These are phyloP conservation scores for Labeo catla DNA, from an alignment of 2,113 vertebrate genomes.

Conservation along the genomic window DNA sequence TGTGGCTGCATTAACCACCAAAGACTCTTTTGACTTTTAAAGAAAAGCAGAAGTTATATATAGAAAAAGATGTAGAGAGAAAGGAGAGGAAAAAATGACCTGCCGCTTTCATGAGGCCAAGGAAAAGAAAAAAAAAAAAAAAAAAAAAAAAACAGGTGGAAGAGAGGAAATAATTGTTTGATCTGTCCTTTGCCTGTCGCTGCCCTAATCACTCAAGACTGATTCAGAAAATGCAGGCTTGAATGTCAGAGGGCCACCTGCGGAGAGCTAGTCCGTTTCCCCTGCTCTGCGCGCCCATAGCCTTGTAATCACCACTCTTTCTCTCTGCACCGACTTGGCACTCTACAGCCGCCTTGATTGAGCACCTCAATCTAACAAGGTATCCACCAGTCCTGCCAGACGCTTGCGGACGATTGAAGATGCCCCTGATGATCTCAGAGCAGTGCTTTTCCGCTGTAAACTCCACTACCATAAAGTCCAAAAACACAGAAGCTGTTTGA, in stretches of 20 bases:
- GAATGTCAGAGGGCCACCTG: slow-evolving; percentile 99
- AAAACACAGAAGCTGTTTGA: slow-evolving; percentile 53
- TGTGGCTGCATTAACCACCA: not conserved
- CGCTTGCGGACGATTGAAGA: slow-evolving; percentile 74
- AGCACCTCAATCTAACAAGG: slow-evolving; percentile 99
- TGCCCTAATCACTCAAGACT: slow-evolving; percentile 97
- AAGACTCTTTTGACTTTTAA: slow-evolving; percentile 29
- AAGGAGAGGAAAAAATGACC: slow-evolving; percentile 45
- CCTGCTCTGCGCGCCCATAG: slow-evolving; percentile 87
- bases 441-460: slow-evolving; percentile 66
- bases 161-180: slow-evolving; percentile 80
- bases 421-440: slow-evolving; percentile 77
- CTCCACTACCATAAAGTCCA: slow-evolving; percentile 56
- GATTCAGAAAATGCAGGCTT: slow-evolving; percentile 99
- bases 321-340: slow-evolving; percentile 87
- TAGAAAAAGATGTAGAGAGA: slow-evolving; percentile 23
- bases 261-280: slow-evolving; percentile 93
- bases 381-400: slow-evolving; percentile 79
- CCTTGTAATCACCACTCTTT: slow-evolving; percentile 96
- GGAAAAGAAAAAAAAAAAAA: slow-evolving; percentile 45
- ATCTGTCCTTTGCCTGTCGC: slow-evolving; percentile 89
- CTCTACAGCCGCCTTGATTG: slow-evolving; percentile 97
- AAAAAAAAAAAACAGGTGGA: slow-evolving; percentile 69
- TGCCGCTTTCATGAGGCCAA: slow-evolving; percentile 70
- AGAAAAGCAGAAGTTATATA: slow-evolving; percentile 20